These are phyloP conservation scores for Anodontia alba DNA, from an alignment of 2,888 invertebrate species.

Conservation along the genomic window DNA sequence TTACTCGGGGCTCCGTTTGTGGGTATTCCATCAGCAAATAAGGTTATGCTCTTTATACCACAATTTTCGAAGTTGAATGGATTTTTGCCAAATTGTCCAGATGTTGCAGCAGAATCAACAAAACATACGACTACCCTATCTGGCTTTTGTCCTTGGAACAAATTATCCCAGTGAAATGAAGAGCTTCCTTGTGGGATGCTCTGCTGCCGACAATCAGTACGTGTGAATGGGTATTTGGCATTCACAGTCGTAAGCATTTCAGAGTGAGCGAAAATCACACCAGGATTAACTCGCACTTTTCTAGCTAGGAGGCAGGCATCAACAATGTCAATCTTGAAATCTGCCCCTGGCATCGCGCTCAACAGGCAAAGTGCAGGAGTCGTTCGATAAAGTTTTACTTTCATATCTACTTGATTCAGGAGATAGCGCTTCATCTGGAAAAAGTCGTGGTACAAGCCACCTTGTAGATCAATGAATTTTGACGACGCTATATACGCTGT, in stretches of 20 bases:
- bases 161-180: neutral
- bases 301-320: too few relatives aligned
- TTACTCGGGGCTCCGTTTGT: neutral
- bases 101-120: neutral
- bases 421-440: neutral
- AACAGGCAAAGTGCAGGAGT: too few relatives aligned
- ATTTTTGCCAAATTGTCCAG: neutral
- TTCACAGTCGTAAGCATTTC: too few relatives aligned
- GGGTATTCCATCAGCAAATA: neutral
- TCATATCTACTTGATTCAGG: too few relatives aligned
- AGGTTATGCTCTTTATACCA: neutral
- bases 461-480: neutral
- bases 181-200: slow-evolving; percentile 14
- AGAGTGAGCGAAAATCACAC: too few relatives aligned
- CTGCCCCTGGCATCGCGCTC: too few relatives aligned
- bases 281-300: too few relatives aligned
- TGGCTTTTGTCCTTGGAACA: slow-evolving; percentile 31
- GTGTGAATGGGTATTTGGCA: too few relatives aligned
- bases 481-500: neutral
- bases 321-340: too few relatives aligned
- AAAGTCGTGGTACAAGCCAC: neutral
- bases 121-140: slow-evolving; percentile 28
- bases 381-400: too few relatives aligned
- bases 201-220: neutral
- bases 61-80: neutral